Evolutionary conservation across 2,113 vertebrate genomes (phyloP).

Genomic region (Daubentonia madagascariensis): DNA sequence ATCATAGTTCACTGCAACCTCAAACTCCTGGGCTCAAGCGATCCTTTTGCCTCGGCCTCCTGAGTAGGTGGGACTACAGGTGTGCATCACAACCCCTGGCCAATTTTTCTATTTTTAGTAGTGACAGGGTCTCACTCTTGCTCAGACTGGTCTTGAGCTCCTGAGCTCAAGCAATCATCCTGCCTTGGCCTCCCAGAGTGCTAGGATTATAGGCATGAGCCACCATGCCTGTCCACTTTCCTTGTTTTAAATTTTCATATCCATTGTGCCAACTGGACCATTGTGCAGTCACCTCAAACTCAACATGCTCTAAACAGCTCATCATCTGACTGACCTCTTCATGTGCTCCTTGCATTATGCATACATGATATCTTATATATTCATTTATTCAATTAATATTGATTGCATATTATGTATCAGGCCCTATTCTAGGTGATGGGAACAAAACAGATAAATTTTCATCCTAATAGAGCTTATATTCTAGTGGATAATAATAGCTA

Average conservation of each 20-base stretch:
- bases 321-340: background rate
- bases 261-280: background rate
- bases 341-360: background rate
- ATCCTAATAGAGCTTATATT: background rate
- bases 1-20: background rate
- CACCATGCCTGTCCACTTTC: background rate
- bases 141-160: background rate
- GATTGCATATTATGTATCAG: background rate
- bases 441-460: background rate
- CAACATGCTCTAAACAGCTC: accelerated
- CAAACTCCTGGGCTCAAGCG: background rate
- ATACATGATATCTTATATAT: background rate
- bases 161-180: background rate
- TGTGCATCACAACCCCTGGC: background rate
- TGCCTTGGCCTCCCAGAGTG: background rate
- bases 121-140: background rate
- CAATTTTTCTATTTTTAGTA: background rate
- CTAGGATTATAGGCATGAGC: background rate
- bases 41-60: background rate
- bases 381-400: background rate
- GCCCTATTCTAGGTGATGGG: background rate
- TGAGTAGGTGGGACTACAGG: background rate
- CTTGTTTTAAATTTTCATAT: background rate
- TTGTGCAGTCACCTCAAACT: background rate
- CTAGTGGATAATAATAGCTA: background rate